Evolutionary conservation across 2,797 vertebrate genomes (phyloP), one percentile per base, ranked within the genome.

Genomic region (Artibeus lituratus): DNA sequence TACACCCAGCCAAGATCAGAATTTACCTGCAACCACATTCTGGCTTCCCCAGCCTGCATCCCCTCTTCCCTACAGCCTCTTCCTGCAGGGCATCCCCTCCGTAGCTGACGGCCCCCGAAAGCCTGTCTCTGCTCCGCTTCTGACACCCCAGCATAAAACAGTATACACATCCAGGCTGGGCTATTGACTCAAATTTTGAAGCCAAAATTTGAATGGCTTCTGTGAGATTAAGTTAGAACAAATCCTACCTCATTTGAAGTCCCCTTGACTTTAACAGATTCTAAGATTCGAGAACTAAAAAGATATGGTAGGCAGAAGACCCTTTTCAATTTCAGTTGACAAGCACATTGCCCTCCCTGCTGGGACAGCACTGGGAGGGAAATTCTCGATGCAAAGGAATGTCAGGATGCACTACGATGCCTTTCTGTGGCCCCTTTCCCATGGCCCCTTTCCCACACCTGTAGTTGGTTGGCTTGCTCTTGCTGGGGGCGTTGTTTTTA

Each of bases 131-230:
- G 22, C 59, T 84, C 51, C 47, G 18, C 26, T 62, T 62, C 77
- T 42, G 37, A 86, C 95, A 95, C 51, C 3, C n/a, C 69, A 57
- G 21, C 37, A 44, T 35, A 26, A 76, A 94, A 84, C 9, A 74
- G 24, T 47, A 21, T 2, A 12, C 9, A 59, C 11, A 39, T 77
- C 39, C 44, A 67, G 39, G n/a, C 90, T 44, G 72, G 47, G 26
- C 44, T 90, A 39, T 26, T 47, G 81, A 85, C n/a, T 49, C 78
- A 87, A 94, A 95, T 87, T 35, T n/a, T n/a, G n/a, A n/a, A n/a
- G n/a, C 59, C 53, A 59, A 94, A 93, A 59, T 32, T 32, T 10
- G n/a, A n/a, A 73, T 44, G 62, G 8, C 16, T 88, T 73, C 77
- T 77, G 44, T 87, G 67, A 94, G 24, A 69, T 94, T 67, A 94